Evolutionary conservation across 1,140 invertebrate genomes (phyloP).

Genomic region (Drosophila fuyamai): DNA sequence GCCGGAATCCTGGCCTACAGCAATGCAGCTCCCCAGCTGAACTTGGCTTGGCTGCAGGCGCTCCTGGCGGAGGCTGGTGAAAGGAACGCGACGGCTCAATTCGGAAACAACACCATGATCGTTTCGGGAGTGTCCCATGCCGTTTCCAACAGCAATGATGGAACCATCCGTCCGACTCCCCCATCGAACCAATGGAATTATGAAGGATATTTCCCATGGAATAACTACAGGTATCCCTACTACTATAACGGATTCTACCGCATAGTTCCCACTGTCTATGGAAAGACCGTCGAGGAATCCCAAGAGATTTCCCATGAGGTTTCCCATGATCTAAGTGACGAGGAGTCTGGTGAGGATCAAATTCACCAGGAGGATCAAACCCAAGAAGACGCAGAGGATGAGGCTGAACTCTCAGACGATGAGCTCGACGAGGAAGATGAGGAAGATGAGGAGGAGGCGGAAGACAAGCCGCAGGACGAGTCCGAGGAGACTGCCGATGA

Average conservation of each 20-base stretch:
- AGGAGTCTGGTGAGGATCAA: constrained; percentile 12
- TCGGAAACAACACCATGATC: constrained; percentile 45
- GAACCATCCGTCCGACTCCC: background rate
- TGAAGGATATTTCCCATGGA: background rate
- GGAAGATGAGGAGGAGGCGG: constrained; percentile 2
- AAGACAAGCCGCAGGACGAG: background rate
- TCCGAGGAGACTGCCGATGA: background rate
- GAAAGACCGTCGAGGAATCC: constrained; percentile 16
- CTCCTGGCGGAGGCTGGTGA: constrained; percentile 11
- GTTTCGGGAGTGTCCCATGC: constrained; percentile 34
- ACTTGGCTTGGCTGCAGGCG: constrained; percentile 15
- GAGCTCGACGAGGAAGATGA: constrained; percentile 6
- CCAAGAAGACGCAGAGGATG: background rate
- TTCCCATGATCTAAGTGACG: constrained; percentile 11
- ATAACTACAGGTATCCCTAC: constrained; percentile 14
- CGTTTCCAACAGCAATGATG: constrained; percentile 15
- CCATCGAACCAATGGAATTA: background rate
- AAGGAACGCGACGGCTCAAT: constrained; percentile 26
- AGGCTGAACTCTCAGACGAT: constrained; percentile 1
- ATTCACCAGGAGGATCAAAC: background rate
- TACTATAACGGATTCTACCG: constrained; percentile 20
- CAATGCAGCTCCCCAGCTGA: constrained; percentile 36
- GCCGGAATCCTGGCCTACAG: constrained; percentile 33
- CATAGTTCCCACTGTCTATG: background rate
- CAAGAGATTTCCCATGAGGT: constrained; percentile 4